Conservation (phyloP, 2,888 invertebrate genomes). For the Schrankia costaestrigalis region DNA sequence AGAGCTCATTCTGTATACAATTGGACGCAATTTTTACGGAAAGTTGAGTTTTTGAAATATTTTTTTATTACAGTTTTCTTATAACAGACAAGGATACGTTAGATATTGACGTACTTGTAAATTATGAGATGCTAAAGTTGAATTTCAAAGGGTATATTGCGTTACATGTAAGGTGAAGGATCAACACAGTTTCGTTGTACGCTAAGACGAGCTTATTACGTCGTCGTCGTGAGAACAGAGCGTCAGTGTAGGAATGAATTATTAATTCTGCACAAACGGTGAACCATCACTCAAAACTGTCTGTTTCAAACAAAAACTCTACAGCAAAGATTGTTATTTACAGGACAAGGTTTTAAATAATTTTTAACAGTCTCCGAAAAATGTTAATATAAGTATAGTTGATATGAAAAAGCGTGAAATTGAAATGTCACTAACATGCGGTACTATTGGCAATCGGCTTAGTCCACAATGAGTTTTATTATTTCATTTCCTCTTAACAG, state of each 20-base stretch:
- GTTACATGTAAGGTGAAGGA: background rate
- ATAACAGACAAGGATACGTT: constrained; percentile 11
- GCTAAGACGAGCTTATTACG: constrained; percentile 4
- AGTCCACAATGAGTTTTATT: too few relatives aligned
- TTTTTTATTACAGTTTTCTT: constrained; percentile 26
- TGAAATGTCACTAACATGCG: too few relatives aligned
- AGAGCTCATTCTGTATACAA: constrained; percentile 35
- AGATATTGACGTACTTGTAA: constrained; percentile 5
- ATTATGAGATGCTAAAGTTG: constrained; percentile 6
- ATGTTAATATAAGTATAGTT: too few relatives aligned
- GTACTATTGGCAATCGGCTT: too few relatives aligned
- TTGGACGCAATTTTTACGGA: constrained; percentile 42
- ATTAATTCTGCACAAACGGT: constrained; percentile 19
- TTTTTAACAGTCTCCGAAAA: too few relatives aligned
- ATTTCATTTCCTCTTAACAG: too few relatives aligned
- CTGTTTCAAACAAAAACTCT: constrained; percentile 16
- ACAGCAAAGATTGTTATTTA: too few relatives aligned
- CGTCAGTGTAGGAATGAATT: constrained; percentile 19
- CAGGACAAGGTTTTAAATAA: too few relatives aligned
- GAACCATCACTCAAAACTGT: constrained; percentile 22
- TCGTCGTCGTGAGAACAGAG: constrained; percentile 10
- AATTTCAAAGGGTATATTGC: constrained; percentile 5
- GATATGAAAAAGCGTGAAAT: too few relatives aligned
- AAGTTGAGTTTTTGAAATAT: constrained; percentile 34
- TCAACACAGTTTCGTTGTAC: constrained; percentile 7